Evolutionary conservation across 2,888 invertebrate species (phyloP).

Genomic region (Agonopterix arenella): DNA sequence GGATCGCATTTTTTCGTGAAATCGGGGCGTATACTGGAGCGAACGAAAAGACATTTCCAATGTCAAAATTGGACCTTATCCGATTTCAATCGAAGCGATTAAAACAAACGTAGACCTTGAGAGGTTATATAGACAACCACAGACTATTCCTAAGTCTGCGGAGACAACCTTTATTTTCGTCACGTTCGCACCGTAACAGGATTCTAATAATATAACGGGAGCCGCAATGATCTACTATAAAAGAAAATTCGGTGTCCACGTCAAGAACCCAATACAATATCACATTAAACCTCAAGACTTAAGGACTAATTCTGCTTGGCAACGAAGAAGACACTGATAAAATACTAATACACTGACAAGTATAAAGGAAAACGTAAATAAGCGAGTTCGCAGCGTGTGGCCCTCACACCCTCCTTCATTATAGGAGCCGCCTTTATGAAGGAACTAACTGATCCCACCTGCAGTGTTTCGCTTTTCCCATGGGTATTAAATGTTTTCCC

Average conservation of each 20-base stretch:
- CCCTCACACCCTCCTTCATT: slow-evolving; percentile 17
- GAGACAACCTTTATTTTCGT: not conserved
- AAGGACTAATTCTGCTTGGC: not conserved
- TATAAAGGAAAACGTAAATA: slow-evolving; percentile 12
- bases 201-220: slow-evolving; percentile 14
- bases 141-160: no score
- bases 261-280: no score
- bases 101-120: no score
- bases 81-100: no score
- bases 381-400: slow-evolving; percentile 13
- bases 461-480: no score
- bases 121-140: no score
- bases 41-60: no score
- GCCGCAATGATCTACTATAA: slow-evolving; percentile 13
- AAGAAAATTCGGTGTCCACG: slow-evolving; percentile 9
- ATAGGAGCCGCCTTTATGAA: slow-evolving; percentile 19
- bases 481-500: no score
- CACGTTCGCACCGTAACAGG: slow-evolving; percentile 9
- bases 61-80: no score
- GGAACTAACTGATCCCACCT: not conserved
- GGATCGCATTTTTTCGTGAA: no score
- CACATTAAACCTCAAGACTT: no score
- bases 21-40: no score
- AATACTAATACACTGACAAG: not conserved
- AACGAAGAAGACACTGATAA: not conserved